Conservation (phyloP, 2,113 vertebrate genomes). For the Synchiropus splendidus region DNA sequence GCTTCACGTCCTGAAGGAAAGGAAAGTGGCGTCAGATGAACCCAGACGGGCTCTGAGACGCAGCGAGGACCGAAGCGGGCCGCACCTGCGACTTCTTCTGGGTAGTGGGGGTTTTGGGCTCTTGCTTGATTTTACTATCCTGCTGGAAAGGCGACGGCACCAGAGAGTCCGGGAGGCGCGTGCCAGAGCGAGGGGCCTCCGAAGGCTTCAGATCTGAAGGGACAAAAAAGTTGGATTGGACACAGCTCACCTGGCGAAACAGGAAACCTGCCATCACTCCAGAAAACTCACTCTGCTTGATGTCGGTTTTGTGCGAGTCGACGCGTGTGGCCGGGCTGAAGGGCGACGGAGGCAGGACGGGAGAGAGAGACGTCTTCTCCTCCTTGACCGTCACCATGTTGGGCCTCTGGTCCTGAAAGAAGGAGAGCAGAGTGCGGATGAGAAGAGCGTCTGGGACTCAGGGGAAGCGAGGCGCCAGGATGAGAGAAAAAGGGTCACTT, state of each 20-base stretch:
- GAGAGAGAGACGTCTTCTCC: constrained; percentile 74
- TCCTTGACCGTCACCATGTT: constrained; percentile 71
- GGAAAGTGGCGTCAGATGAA: background rate
- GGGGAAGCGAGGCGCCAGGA: too few species aligned
- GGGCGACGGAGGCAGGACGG: constrained; percentile 71
- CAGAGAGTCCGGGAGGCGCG: constrained; percentile 69
- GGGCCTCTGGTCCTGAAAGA: constrained; percentile 73
- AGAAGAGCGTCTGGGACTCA: too few species aligned
- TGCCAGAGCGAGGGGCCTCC: constrained; percentile 68
- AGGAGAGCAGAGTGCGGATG: too few species aligned
- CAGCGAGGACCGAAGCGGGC: too few species aligned
- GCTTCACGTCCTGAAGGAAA: constrained; percentile 38
- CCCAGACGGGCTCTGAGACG: too few species aligned
- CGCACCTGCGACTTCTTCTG: constrained; percentile 76
- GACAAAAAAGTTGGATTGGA: too few species aligned
- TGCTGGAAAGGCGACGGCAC: constrained; percentile 57
- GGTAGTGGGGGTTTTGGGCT: constrained; percentile 76
- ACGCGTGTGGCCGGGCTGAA: constrained; percentile 73
- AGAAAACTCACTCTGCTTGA: constrained; percentile 63
- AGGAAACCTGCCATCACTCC: too few species aligned
- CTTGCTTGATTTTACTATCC: constrained; percentile 79
- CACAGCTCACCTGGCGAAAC: too few species aligned
- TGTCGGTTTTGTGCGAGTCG: constrained; percentile 77
- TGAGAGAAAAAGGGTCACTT: too few species aligned
- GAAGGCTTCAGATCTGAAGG: constrained; percentile 69